Evolutionary conservation across 1,140 invertebrate species (phyloP), one percentile per base, ranked within the genome.

Genomic region (Ips nitidus): DNA sequence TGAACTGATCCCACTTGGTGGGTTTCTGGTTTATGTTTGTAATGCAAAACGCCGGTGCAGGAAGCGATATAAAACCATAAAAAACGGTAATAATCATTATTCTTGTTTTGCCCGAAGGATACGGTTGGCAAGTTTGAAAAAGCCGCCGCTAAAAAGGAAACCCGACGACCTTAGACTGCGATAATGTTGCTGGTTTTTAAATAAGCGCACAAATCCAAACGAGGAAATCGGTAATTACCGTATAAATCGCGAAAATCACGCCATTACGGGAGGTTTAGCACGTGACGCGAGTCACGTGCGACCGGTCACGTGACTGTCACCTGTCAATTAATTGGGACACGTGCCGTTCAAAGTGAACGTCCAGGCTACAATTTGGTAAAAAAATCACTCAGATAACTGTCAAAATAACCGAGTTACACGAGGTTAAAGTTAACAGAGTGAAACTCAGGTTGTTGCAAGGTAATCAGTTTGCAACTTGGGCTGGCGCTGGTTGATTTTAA

Each of bases 21-120:
- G 22, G 22, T 22, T 22, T 22, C 22, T 22, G 22, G 22, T 22
- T 22, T 22, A 22, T 22, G 22, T 22, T 22, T 22, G 22, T 22
- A 22, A 22, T 22, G 22, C 22, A 22, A 22, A 22, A 22, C 22
- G 22, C 22, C 22, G 22, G 22, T 68, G 57, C 66, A 68, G 66
- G 66, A 68, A 68, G 66, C 57, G 66, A 68, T 68, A 22, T 22
- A 68, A 68, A 68, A 68, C 39, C 57, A 68, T 68, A 68, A 68
- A 53, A 68, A 59, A 22, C 22, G 56, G 66, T 56, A 68, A 68
- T 68, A 68, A 68, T 57, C 66, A 68, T 68, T 68, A 60, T 60
- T 68, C 66, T 68, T 68, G 57, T 68, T 60, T 68, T 22, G 22
- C 22, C 22, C 22, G 66, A 68, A 68, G 66, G 66, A 68, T 68